Evolutionary conservation across 2,888 invertebrate genomes (phyloP), one percentile per base, ranked within the genome.

Genomic region (Dyspetes luteomarginatus): DNA sequence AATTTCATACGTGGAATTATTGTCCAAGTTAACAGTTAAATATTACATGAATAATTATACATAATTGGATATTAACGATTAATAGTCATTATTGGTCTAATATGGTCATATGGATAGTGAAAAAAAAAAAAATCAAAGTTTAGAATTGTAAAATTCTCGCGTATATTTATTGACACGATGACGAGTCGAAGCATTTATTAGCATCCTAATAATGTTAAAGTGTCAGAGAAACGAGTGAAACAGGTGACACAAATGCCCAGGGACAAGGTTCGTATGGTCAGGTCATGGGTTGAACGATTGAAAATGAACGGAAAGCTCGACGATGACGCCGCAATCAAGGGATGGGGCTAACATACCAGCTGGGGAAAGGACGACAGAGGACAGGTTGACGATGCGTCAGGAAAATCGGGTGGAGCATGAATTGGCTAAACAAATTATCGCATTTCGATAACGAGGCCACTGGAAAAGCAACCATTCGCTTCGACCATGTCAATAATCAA

Each of bases 401-500:
- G 30, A 22, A 41, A 30, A 52, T 15, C 5, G 43, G 50, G 15
- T 4, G 62, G n/a, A 60, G 86, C 84, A 82, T 81, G 78, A 78
- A 84, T 84, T 78, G 83, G 80, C 84, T 86, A 87, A 86, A 86
- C 85, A 85, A 88, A 88, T 88, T 86, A 87, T 86, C 86, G 87
- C 86, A 86, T 87, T 88, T 87, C 86, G 87, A 88, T 88, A 88
- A 87, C 87, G 84, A 83, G 84, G 80, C 83, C 84, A 84, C 83
- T 87, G 77, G 78, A 81, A 84, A 84, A 86, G 82, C 58, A 82
- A 28, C 60, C 65, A 48, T 12, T 17, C 30, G 22, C 41, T 58
- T 58, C 15, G 22, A 5, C 52, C 22, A 9, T 45, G 56, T 64
- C 65, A 55, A 56, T 65, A 67, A 67, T 56, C 22, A 17, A 48